Base-by-base conservation (phyloP, 2,113 vertebrate species). In the Panurus biarmicus region DNA sequence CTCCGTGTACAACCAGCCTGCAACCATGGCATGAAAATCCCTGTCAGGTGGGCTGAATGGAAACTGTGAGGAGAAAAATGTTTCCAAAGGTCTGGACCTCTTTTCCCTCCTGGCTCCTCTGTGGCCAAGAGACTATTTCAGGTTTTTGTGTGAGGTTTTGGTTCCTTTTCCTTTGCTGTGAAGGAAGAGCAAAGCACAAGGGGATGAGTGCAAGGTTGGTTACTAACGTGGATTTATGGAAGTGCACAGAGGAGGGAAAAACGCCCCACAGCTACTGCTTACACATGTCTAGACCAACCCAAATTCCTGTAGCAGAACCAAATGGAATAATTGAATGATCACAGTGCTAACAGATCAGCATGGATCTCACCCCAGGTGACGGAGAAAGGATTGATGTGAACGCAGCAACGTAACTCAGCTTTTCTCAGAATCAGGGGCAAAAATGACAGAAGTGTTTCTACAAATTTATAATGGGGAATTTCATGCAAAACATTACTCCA, bases 41-140 rank as follows among this genome's bases (percentile, higher is more conserved):
- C 0, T 22, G 8, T 22, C 3, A 1, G 72, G 48, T 3, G 1
- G 40, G 35, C 53, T 71, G 61, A 31, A 36, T 1, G 26, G 66
- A 62, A 64, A 35, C 9, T 1, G 13, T 12, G 21, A 6, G 24
- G 45, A 24, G n/a, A 60, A 69, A 16, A 51, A 53, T 0, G 0
- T 36, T 81, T 31, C 36, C 9, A 5, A 66, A 53, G 20, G 21
- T 31, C 45, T 56, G 53, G 12, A 48, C 11, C 8, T 51, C 2
- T 38, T 82, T 48, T 65, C n/a, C 31, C 5, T 21, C 51, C 31
- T 48, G 7, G 16, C 33, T 57, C 6, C 40, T 77, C 23, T 77
- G 42, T n/a, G 29, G 47, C 15, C 44, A 64, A 31, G 40, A 50
- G 18, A 42, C 7, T 8, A 11, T 25, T 77, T 38, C 42, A 44